Base-by-base conservation (phyloP, 2,797 vertebrate genomes). In the Cynopterus sphinx region DNA sequence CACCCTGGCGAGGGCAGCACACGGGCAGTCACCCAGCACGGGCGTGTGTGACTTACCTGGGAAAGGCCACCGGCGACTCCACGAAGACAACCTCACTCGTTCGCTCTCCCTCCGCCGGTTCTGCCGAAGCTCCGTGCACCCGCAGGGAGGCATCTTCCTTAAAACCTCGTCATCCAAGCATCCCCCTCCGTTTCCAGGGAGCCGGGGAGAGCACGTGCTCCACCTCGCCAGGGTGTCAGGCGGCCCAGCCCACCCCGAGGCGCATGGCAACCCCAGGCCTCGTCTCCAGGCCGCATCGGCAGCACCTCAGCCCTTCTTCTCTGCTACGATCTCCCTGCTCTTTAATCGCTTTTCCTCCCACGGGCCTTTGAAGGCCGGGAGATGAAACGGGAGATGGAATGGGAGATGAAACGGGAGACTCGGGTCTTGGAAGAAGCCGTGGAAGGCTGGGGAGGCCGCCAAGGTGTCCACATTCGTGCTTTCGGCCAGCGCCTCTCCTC, bases 131-230 rank as follows among this genome's bases (percentile, higher is more conserved):
- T 46, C 13, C 15, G 21, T 12, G 33, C 9, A 5, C 49, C 6
- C 2, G 28, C 19, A 53, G 43, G 87, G 33, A 33, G 33, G 2
- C 33, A 5, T 17, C 71, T n/a, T 26, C 65, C 65, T 21, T 15
- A 4, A 12, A 26, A 26, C 41, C 6, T 0, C 0, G 8, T 28
- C 71, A 28, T 61, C 79, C 1, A 36, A 36, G 67, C 24, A 3
- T 5, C 2, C 0, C 5, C 0, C 15, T 24, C 31, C 0, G 5
- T 13, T 16, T 63, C 15, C 1, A 0, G 31, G 21, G 46, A 16
- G 6, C 33, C 0, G 13, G 33, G 16, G 11, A 2, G 39, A 8
- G 53, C 15, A 2, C 49, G 15, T 15, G 15, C 49, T 5, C 49
- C 49, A 11, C 49, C 0, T 1, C 16, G 4, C 49, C 15, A 16